Evolutionary conservation across 2,888 invertebrate species (phyloP), one percentile per base, ranked within the genome.

Genomic region (Eristalis intricaria): DNA sequence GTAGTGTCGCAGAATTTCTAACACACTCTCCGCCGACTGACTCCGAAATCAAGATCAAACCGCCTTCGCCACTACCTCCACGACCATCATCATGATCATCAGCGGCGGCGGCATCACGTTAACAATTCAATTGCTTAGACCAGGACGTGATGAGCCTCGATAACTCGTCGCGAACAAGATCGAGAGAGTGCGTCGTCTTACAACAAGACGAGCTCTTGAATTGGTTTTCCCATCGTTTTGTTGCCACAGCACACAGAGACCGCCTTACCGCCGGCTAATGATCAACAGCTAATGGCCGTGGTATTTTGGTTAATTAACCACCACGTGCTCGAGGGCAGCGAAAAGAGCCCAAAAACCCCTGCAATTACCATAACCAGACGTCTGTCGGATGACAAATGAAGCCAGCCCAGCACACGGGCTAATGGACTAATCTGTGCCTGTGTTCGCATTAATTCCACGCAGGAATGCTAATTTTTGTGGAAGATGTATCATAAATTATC

Each of bases 361-460:
- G 13, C 22, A 60, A 79, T 79, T 79, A 79, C 29, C 73, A 79
- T 73, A 79, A 79, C 65, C 29, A 66, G 32, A 63, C 26, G 60
- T 26, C 60, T 15, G 60, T 26, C 60, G 26, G 79, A 65, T 73
- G 79, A 66, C 65, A 73, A 66, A 58, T 66, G 66, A 79, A 22
- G 64, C 50, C 40, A 22, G 64, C 50, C 40, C 61, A 63, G 32
- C 63, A 22, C 13, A 50, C 56, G 38, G 22, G 35, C 38, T 32
- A 32, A 32, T 32, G 32, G 19, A 15, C 8, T 11, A 63, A 63
- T n/a, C 19, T n/a, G n/a, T n/a, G 63, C 22, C 23, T 26, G 26
- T 26, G 26, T 26, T 60, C 60, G 60, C 60, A 73, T 73, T 79
- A 79, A 79, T 71, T 78, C 79, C 71, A 79, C 73, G 66, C 26